Conservation (phyloP, 1,140 invertebrate species). For the Thaumatotibia leucotreta region DNA sequence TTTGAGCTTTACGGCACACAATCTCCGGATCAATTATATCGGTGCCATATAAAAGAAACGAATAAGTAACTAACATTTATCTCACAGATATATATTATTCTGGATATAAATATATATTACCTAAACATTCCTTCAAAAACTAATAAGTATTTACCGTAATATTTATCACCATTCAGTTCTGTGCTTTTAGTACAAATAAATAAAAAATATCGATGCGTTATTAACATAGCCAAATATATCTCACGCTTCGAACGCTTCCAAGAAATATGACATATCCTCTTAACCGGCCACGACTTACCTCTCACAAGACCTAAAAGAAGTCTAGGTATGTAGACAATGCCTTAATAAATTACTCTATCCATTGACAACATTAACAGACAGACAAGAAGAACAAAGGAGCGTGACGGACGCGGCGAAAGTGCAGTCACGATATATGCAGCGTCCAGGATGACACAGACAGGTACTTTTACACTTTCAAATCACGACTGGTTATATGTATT, state of each 20-base stretch:
- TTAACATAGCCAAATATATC: neutral
- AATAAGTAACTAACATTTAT: too few species aligned
- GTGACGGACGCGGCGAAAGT: neutral
- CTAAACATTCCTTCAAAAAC: too few species aligned
- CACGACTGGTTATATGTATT: neutral
- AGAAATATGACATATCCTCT: neutral
- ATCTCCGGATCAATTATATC: too few species aligned
- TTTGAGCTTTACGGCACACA: too few species aligned
- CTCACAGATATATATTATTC: too few species aligned
- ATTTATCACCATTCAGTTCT: too few species aligned
- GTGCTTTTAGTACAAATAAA: too few species aligned
- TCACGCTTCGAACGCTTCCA: neutral
- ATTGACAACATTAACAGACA: neutral
- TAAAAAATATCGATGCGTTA: too few species aligned
- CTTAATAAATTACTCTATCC: neutral
- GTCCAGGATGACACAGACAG: neutral
- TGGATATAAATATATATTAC: too few species aligned
- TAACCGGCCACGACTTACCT: neutral
- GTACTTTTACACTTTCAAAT: slow-evolving; percentile 1
- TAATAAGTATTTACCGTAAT: too few species aligned
- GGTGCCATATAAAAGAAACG: too few species aligned
- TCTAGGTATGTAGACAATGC: slow-evolving; percentile 1
- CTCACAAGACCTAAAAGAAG: neutral
- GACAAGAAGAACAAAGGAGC: slow-evolving; percentile 6
- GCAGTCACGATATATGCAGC: neutral